Conservation (phyloP, 2,888 invertebrate genomes). For the Eulithis testata region DNA sequence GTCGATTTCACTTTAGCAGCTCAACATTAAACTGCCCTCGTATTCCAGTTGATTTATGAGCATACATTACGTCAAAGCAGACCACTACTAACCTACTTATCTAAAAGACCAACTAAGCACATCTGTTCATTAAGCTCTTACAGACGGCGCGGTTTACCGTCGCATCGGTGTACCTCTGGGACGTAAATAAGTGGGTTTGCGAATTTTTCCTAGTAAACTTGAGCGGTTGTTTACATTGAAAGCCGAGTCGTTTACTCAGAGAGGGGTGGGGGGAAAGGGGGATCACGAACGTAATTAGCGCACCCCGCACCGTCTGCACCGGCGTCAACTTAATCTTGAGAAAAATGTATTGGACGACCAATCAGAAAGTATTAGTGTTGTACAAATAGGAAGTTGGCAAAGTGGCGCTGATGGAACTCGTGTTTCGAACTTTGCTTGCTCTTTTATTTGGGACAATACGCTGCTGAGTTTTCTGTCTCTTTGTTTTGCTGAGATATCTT, state of each 20-base stretch:
- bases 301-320: conserved; percentile 64
- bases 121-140: conserved; percentile 43
- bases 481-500: conserved; percentile 18
- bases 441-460: conserved; percentile 32
- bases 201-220: conserved; percentile 79
- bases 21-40: not conserved
- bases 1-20: not conserved
- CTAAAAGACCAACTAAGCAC: conserved; percentile 36
- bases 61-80: conserved; percentile 12
- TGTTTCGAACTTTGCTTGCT: conserved; percentile 39
- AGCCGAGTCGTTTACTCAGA: conserved; percentile 77
- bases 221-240: conserved; percentile 79
- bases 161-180: conserved; percentile 64
- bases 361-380: conserved; percentile 55
- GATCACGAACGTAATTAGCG: conserved; percentile 78
- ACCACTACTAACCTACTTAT: conserved; percentile 28
- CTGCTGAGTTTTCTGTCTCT: conserved; percentile 19
- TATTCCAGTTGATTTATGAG: conserved; percentile 5
- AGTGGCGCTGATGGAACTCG: conserved; percentile 43
- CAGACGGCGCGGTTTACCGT: conserved; percentile 54
- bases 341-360: conserved; percentile 59
- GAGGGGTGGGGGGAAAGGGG: conserved; percentile 49
- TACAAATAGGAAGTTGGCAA: conserved; percentile 46
- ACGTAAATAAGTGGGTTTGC: conserved; percentile 78
- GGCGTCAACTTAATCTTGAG: conserved; percentile 63